phyloP scores from a whole-genome alignment of 2,888 invertebrate genomes.

The Spisula subtruncata region DNA sequence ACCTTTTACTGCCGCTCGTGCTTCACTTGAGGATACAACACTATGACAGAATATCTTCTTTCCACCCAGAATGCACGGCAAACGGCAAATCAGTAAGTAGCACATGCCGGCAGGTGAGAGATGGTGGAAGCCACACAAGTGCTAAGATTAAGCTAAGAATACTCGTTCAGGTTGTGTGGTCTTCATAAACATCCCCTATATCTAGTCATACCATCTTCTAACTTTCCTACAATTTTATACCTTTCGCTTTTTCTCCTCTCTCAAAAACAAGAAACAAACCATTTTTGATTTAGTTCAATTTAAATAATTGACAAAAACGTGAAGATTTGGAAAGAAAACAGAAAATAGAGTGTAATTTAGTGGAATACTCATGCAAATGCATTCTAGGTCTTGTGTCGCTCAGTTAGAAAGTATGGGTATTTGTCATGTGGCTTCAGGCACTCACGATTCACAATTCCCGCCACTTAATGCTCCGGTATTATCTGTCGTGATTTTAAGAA shows the following conservation, averaged over 20 bases:
- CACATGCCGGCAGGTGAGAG: slow-evolving; percentile 4
- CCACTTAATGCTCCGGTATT: neutral
- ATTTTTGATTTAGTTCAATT: slow-evolving; percentile 14
- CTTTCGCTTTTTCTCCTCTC: neutral
- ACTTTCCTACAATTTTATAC: neutral
- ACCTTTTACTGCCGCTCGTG: slow-evolving; percentile 9
- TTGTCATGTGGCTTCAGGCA: neutral
- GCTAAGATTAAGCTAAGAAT: no score
- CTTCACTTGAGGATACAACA: neutral
- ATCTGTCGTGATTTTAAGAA: neutral
- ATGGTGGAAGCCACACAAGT: neutral
- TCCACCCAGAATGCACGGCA: slow-evolving; percentile 9
- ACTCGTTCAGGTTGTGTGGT: neutral
- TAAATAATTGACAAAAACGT: slow-evolving; percentile 26
- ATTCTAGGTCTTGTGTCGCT: slow-evolving; percentile 16
- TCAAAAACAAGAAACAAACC: neutral
- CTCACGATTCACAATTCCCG: neutral
- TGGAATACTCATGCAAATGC: slow-evolving; percentile 25
- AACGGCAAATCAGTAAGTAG: neutral
- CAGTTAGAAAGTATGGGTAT: neutral
- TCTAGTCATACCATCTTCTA: neutral
- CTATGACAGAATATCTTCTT: slow-evolving; percentile 8
- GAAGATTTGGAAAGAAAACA: neutral
- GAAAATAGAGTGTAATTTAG: slow-evolving; percentile 2
- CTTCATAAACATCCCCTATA: neutral